Evolutionary conservation across 1,140 invertebrate genomes (phyloP).

Genomic region (Apis laboriosa): DNA sequence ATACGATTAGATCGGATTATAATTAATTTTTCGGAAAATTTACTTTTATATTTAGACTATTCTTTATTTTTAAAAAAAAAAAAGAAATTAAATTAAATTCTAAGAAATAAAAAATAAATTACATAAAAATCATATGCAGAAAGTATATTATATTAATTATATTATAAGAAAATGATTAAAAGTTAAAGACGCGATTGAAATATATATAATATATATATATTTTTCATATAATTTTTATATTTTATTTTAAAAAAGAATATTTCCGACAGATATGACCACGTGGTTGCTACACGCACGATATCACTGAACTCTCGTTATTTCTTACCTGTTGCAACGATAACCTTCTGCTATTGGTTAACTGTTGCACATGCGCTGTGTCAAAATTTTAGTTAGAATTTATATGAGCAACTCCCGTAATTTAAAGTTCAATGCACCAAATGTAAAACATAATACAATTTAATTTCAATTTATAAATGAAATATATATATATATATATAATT

Average conservation of each 20-base stretch:
- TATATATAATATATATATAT: too few relatives aligned
- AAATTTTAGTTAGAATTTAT: background rate
- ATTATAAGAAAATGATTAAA: too few relatives aligned
- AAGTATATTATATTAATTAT: too few relatives aligned
- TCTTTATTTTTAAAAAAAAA: too few relatives aligned
- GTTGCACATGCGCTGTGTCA: conserved; percentile 48
- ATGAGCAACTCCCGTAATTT: background rate
- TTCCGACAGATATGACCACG: background rate
- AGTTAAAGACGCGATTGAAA: too few relatives aligned
- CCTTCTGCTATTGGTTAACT: conserved; percentile 46
- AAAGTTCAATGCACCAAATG: background rate
- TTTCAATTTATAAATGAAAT: background rate
- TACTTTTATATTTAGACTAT: too few relatives aligned
- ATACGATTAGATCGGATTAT: background rate
- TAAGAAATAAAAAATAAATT: too few relatives aligned
- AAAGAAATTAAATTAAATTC: too few relatives aligned
- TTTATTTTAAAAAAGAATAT: background rate
- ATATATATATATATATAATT: background rate
- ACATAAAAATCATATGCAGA: too few relatives aligned
- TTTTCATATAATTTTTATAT: background rate
- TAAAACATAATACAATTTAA: background rate
- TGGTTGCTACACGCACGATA: conserved; percentile 2
- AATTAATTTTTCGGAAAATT: background rate
- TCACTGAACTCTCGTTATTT: conserved; percentile 36
- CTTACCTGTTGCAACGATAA: conserved; percentile 60